These are phyloP conservation scores for Notodonta dromedarius DNA, from an alignment of 2,888 invertebrate species.

Conservation along the genomic window DNA sequence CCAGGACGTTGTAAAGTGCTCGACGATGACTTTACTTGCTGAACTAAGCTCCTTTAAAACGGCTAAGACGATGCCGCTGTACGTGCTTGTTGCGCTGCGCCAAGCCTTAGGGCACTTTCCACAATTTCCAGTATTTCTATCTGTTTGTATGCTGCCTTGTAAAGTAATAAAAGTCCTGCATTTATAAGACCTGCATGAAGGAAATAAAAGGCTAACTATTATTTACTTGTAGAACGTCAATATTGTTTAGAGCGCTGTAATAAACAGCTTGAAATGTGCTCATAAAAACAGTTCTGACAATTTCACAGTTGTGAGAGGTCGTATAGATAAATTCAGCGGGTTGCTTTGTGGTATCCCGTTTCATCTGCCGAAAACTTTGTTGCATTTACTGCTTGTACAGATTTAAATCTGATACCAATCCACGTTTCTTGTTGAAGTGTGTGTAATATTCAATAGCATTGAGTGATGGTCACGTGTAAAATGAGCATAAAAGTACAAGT, in stretches of 20 bases:
- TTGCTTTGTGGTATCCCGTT: not conserved
- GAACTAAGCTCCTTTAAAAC: slow-evolving; percentile 45
- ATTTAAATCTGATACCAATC: not conserved
- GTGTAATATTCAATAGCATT: not conserved
- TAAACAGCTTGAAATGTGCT: slow-evolving; percentile 1
- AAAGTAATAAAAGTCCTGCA: slow-evolving; percentile 3
- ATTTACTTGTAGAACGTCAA: not conserved
- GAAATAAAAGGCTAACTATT: not conserved
- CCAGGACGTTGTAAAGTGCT: slow-evolving; percentile 33
- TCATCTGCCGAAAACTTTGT: not conserved
- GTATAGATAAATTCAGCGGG: not conserved
- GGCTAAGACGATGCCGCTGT: slow-evolving; percentile 41
- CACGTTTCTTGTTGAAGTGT: not conserved
- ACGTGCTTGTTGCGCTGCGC: slow-evolving; percentile 50
- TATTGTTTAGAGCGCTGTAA: not conserved
- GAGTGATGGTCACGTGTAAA: too few species aligned
- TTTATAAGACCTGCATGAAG: not conserved
- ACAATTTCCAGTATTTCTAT: slow-evolving; percentile 34
- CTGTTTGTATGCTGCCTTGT: slow-evolving; percentile 19
- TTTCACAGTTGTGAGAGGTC: not conserved
- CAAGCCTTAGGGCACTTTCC: slow-evolving; percentile 38
- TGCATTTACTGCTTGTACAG: not conserved
- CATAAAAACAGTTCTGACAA: slow-evolving; percentile 1
- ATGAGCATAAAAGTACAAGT: too few species aligned
- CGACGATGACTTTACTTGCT: slow-evolving; percentile 39